A percentile compares a stretch with the other conserved stretches of the same genome.
Conservation (phyloP, 2,113 vertebrate species). For the Lichenostomus cassidix region DNA sequence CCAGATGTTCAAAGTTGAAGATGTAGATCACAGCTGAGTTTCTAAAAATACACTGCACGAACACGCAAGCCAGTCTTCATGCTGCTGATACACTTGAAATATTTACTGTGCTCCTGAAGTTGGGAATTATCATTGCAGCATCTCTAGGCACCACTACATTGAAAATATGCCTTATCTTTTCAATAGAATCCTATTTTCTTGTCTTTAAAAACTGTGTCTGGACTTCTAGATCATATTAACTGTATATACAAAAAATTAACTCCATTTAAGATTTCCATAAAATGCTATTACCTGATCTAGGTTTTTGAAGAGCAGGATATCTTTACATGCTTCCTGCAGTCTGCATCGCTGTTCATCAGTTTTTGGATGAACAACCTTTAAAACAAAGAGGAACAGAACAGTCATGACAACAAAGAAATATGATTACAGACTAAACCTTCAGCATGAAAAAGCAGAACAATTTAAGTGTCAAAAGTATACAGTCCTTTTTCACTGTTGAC, state of each 20-base stretch:
- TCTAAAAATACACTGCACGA: background rate
- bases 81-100: background rate
- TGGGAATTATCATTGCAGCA: background rate
- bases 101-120: background rate
- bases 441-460: background rate
- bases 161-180: background rate
- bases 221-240: background rate
- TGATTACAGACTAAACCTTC: background rate
- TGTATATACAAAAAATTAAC: background rate
- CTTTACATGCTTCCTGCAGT: slow-evolving; percentile 96
- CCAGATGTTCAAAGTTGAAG: background rate
- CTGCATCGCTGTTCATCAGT: slow-evolving; percentile 94
- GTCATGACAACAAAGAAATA: background rate
- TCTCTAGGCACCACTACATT: background rate
- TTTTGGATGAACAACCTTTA: slow-evolving; percentile 91
- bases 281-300: slow-evolving; percentile 88
- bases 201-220: background rate
- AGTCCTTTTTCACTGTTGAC: background rate
- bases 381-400: slow-evolving; percentile 46
- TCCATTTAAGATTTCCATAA: background rate
- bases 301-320: slow-evolving; percentile 97
- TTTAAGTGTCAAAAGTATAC: background rate
- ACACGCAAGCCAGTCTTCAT: background rate
- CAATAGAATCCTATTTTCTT: background rate
- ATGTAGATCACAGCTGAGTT: background rate